These are phyloP conservation scores for Kryptolebias marmoratus DNA, from an alignment of 2,113 vertebrate species.

Conservation along the genomic window DNA sequence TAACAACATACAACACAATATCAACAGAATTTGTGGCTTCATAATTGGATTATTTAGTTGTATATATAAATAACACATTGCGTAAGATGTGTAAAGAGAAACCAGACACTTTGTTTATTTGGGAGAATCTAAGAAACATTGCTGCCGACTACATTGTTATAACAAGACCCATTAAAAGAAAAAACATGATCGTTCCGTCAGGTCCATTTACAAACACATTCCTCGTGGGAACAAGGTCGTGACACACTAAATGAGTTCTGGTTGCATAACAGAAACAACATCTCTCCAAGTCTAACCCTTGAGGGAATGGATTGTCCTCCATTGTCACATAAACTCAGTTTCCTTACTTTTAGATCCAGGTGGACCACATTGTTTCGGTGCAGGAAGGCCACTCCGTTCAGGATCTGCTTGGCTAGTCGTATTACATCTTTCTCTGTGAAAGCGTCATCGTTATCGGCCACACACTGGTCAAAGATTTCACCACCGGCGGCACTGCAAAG, in stretches of 20 bases:
- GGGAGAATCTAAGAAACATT: background rate
- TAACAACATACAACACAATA: background rate
- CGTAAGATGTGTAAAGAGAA: constrained; percentile 19
- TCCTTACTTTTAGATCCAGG: constrained; percentile 91
- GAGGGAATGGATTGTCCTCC: constrained; percentile 15
- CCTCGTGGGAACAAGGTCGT: constrained; percentile 38
- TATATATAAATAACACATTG: background rate
- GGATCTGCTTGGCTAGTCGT: constrained; percentile 90
- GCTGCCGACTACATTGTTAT: constrained; percentile 16
- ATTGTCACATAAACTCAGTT: background rate
- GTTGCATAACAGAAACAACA: constrained; percentile 53
- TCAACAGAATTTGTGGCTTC: background rate
- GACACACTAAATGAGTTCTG: constrained; percentile 18
- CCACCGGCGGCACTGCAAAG: constrained; percentile 90
- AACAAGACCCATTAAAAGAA: constrained; percentile 26
- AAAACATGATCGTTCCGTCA: constrained; percentile 24
- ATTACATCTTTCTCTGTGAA: constrained; percentile 95
- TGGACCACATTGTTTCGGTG: constrained; percentile 91
- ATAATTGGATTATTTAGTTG: background rate
- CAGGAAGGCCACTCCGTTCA: constrained; percentile 89
- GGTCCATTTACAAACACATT: background rate
- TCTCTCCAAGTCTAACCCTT: constrained; percentile 13
- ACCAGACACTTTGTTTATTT: constrained; percentile 19
- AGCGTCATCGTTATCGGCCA: constrained; percentile 91
- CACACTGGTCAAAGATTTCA: constrained; percentile 95